Evolutionary conservation across 2,113 vertebrate genomes (phyloP).

Genomic region (Haemorhous mexicanus): DNA sequence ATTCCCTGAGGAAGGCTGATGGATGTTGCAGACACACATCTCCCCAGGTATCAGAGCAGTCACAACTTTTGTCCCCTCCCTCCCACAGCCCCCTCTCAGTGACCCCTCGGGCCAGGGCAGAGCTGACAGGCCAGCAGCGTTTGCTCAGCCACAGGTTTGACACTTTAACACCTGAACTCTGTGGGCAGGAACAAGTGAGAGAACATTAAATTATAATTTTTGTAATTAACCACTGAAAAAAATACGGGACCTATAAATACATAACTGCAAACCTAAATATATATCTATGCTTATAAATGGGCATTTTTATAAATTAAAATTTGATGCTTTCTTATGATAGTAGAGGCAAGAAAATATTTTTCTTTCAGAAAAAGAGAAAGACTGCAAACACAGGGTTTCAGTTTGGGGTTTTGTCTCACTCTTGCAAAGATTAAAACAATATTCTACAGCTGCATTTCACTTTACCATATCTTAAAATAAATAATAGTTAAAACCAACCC

Average conservation of each 20-base stretch:
- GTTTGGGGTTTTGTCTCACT: background rate
- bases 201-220: constrained; percentile 47
- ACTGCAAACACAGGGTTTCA: background rate
- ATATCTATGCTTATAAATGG: background rate
- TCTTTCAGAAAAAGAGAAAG: background rate
- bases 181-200: constrained; percentile 29
- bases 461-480: background rate
- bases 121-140: background rate
- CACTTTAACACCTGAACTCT: background rate
- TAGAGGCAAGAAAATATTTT: background rate
- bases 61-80: background rate
- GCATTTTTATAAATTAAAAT: constrained; percentile 21
- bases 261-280: background rate
- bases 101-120: background rate
- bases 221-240: constrained; percentile 23
- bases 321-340: background rate
- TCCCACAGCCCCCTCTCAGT: background rate
- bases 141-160: constrained; percentile 6
- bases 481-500: background rate
- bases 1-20: background rate
- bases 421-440: background rate
- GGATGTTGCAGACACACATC: constrained; percentile 4
- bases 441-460: background rate
- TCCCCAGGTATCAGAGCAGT: background rate
- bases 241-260: background rate